Percentiles rank a stretch among this genome's conserved stretches.
These are phyloP conservation scores for Synanthedon tipuliformis DNA, from an alignment of 2,888 invertebrate genomes.

Conservation along the genomic window DNA sequence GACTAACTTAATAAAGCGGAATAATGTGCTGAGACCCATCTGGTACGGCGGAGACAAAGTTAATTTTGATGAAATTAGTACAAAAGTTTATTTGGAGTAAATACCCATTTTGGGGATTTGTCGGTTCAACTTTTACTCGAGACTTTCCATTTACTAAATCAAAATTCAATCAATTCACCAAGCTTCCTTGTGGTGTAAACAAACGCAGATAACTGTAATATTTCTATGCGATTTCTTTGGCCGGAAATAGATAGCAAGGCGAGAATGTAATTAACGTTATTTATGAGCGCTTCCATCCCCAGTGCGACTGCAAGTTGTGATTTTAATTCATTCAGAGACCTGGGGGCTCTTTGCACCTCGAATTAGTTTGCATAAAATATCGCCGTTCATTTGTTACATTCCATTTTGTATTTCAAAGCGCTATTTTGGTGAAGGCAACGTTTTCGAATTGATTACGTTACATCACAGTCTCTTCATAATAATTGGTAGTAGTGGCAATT, in stretches of 20 bases:
- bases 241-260: conserved; percentile 14
- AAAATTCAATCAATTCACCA: too few species aligned
- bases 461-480: too few species aligned
- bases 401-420: conserved; percentile 33
- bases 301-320: conserved; percentile 59
- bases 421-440: conserved; percentile 19
- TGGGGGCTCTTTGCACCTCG: conserved; percentile 56
- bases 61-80: conserved; percentile 64
- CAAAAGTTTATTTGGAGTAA: conserved; percentile 54
- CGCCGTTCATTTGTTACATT: conserved; percentile 45
- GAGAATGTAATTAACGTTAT: conserved; percentile 55
- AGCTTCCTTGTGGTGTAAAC: too few species aligned
- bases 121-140: not conserved
- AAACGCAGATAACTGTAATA: too few species aligned
- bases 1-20: conserved; percentile 58
- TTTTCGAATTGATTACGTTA: conserved; percentile 4
- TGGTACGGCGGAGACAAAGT: conserved; percentile 55
- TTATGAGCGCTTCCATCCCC: conserved; percentile 57
- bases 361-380: conserved; percentile 65
- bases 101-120: conserved; percentile 19
- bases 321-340: conserved; percentile 60
- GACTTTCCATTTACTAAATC: not conserved
- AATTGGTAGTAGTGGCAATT: too few species aligned
- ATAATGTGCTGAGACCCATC: conserved; percentile 57
- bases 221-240: too few species aligned